Evolutionary conservation across 2,888 invertebrate species (phyloP).

Genomic region (Cordylochernes scorpioides): DNA sequence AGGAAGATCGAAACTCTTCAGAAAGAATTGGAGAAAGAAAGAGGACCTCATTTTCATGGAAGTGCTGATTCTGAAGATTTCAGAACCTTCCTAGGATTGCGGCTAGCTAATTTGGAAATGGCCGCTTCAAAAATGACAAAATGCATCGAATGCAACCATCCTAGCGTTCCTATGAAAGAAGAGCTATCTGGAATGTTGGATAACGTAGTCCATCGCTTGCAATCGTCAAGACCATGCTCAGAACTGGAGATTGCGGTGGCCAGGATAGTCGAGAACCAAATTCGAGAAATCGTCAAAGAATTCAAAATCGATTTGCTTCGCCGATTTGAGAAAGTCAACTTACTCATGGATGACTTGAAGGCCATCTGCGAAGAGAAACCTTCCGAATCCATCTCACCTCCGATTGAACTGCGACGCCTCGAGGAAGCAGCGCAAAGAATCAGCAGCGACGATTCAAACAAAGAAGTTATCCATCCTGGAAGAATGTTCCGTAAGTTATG

Average conservation of each 20-base stretch:
- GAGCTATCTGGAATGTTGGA: too few relatives aligned
- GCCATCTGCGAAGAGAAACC: constrained; percentile 3
- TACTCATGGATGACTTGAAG: constrained; percentile 1
- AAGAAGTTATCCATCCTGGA: constrained; percentile 5
- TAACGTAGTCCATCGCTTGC: too few relatives aligned
- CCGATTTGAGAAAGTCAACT: too few relatives aligned
- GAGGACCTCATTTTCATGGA: constrained; percentile 4
- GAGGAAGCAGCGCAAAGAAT: too few relatives aligned
- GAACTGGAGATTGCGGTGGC: constrained; percentile 5
- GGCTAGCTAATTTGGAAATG: constrained; percentile 6
- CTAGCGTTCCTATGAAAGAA: neutral
- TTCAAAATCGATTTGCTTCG: constrained; percentile 1
- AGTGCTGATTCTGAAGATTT: constrained; percentile 3
- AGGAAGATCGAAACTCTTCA: constrained; percentile 9
- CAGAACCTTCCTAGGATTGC: constrained; percentile 7
- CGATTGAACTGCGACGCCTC: neutral
- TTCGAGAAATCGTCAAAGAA: constrained; percentile 4
- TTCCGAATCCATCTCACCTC: neutral
- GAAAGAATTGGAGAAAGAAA: constrained; percentile 5
- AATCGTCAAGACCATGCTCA: constrained; percentile 2
- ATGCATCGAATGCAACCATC: constrained; percentile 8
- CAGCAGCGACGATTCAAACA: constrained; percentile 2
- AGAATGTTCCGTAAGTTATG: constrained; percentile 10
- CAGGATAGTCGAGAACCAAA: constrained; percentile 6
- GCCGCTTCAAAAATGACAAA: constrained; percentile 6